Base-by-base conservation (phyloP, 2,113 vertebrate genomes). In the Pteropus alecto region DNA sequence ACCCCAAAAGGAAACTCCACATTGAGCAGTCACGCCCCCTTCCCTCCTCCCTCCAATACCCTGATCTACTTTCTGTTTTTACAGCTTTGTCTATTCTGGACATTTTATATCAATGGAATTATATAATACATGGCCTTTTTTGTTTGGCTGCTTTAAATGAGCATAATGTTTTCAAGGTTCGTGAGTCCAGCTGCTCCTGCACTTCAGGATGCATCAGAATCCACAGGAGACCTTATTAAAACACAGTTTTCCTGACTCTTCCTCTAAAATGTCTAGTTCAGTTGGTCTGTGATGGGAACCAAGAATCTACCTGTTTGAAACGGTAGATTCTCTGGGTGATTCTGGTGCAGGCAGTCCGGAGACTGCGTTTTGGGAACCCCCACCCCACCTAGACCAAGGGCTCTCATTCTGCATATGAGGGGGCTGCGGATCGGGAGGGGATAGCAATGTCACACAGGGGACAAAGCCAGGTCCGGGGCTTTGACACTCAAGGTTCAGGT, bases 231-330 rank as follows among this genome's bases (percentile, higher is more conserved):
- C 35, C 43, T 71, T 63, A 63, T 54, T 26, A 65, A 79, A 79
- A 73, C 28, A 9, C 16, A 30, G n/a, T 95, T 63, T 95, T 56
- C 28, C 58, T 92, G 76, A 51, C 30, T 58, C 56, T 21, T 87
- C 14, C 3, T 7, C 26, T 82, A 81, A 46, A 43, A 68, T 56
- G 19, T 46, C 67, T 76, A 48, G 14, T 76, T 73, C 28, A 43
- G 56, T 43, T 56, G 22, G 65, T 73, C 38, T 65, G 24, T 73
- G 26, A 19, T 61, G 48, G 65, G 76, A 24, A 56, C 33, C 18
- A 61, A 91, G 43, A 38, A 67, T 28, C 14, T 48, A 9, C 24
- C 24, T 48, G 1, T 56, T 73, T 73, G 58, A 30, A 48, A 46
- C 65, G 24, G 51, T 51, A 51, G 51, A 51, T 82, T 38, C 33